Base-by-base conservation (phyloP, 1,140 invertebrate species). In the Mamestra configurata region DNA sequence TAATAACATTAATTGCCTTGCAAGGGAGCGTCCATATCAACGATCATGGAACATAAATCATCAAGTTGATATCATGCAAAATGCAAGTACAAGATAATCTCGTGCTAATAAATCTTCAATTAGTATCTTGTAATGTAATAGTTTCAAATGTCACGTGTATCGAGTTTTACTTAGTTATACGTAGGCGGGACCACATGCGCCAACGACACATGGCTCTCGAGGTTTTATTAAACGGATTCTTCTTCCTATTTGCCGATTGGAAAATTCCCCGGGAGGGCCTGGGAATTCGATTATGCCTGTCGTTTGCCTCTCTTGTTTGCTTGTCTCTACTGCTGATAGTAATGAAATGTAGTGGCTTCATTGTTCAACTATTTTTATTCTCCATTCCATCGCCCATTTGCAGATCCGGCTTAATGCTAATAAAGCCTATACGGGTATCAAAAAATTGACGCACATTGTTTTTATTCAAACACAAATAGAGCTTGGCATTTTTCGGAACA, bases 161-260 rank as follows among this genome's bases (percentile, higher is more conserved):
- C 75, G 59, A 53, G 27, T 43, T 66, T 61, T 31, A 31, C 35
- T 40, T 76, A 71, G 13, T 20, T 55, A 46, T 68, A 66, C 15
- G 57, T 77, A 46, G 75, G 73, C 43, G 37, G 31, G 20, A 66
- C 66, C 66, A 59, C 72, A 73, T 73, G 68, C 64, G 75, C 37
- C 35, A 37, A 43, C 49, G 73, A 78, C 77, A 76, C 37, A 70
- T 24, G 75, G 24, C 59, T 66, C 61, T 51, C 35, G 79, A 79
- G 83, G 82, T 86, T 87, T 84, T 87, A 89, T 90, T 86, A 88
- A 88, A 86, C 82, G 84, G 80, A 88, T 84, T 83, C 82, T 81
- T 83, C 83, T 75, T 81, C 79, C 83, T 86, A 82, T 86, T 88
- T 86, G 80, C 81, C 81, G 84, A 87, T 87, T 89, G 85, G 82